These are phyloP conservation scores for Sebastes iracundus DNA, from an alignment of 2,797 vertebrate species.

Conservation along the genomic window DNA sequence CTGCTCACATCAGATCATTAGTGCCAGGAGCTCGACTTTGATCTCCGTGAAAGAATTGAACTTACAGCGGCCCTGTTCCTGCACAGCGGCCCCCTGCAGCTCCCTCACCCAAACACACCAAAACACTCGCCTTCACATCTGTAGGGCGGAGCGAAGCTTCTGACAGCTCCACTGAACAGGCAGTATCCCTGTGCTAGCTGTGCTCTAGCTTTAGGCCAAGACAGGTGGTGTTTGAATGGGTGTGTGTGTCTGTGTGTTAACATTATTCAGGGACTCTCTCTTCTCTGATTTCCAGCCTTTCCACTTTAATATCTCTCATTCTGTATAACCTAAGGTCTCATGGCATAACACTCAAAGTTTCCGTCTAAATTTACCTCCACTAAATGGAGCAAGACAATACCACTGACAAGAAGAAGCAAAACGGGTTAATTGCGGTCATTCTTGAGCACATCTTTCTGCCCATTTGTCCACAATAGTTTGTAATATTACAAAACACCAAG, in stretches of 20 bases:
- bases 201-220: conserved; percentile 44
- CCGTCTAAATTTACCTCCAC: accelerated
- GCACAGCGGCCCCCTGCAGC: conserved; percentile 21
- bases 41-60: conserved; percentile 63
- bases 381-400: not conserved
- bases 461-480: not conserved
- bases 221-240: conserved; percentile 43
- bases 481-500: not conserved
- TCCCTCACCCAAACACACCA: conserved; percentile 4
- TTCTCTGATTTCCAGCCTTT: conserved; percentile 27
- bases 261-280: conserved; percentile 11
- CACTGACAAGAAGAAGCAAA: not conserved
- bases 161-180: conserved; percentile 46
- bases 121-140: conserved; percentile 48
- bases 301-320: not conserved
- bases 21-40: conserved; percentile 58
- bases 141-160: conserved; percentile 36
- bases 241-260: conserved; percentile 26
- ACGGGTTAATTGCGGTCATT: not conserved
- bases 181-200: conserved; percentile 14
- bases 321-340: not conserved
- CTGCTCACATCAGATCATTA: conserved; percentile 44
- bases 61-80: conserved; percentile 28
- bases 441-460: not conserved
- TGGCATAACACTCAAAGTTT: not conserved